Percentiles rank a stretch among this genome's conserved stretches.
Conservation (phyloP, 2,797 vertebrate species). For the Gadopsis marmoratus region DNA sequence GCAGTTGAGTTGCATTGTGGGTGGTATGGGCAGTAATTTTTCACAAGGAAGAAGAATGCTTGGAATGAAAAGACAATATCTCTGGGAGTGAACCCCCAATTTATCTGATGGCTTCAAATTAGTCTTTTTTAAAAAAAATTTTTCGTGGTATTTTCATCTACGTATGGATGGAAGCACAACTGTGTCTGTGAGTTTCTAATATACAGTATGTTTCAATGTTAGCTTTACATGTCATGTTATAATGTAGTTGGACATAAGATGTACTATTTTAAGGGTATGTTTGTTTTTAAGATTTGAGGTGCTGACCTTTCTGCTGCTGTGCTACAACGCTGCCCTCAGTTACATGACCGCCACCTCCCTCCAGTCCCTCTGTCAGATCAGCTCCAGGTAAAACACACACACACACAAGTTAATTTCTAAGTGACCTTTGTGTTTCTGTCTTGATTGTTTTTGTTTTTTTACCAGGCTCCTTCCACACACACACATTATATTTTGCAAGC, state of each 20-base stretch:
- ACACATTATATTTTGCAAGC: conserved; percentile 37
- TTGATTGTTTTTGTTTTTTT: conserved; percentile 25
- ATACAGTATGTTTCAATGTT: conserved; percentile 1
- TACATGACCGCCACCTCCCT: conserved; percentile 94
- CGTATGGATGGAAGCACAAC: neutral
- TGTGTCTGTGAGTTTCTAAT: neutral
- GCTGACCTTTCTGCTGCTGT: conserved; percentile 95
- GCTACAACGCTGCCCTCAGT: conserved; percentile 96
- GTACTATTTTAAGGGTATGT: conserved; percentile 41
- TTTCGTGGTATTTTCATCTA: neutral
- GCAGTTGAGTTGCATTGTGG: neutral
- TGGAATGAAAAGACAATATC: neutral
- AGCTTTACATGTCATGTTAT: neutral
- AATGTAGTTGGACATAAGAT: neutral
- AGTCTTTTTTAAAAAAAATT: neutral
- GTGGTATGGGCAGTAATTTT: neutral
- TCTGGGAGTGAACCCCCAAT: too few relatives aligned
- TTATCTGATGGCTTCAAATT: neutral
- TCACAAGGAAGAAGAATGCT: neutral
- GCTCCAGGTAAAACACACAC: conserved; percentile 90
- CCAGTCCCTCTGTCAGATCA: conserved; percentile 96
- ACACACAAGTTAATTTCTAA: conserved; percentile 3
- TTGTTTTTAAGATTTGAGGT: conserved; percentile 92
- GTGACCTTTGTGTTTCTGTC: conserved; percentile 7
- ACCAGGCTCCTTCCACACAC: neutral